These are phyloP conservation scores for Sinohyriopsis cumingii DNA, from an alignment of 2,888 invertebrate genomes.

Conservation along the genomic window DNA sequence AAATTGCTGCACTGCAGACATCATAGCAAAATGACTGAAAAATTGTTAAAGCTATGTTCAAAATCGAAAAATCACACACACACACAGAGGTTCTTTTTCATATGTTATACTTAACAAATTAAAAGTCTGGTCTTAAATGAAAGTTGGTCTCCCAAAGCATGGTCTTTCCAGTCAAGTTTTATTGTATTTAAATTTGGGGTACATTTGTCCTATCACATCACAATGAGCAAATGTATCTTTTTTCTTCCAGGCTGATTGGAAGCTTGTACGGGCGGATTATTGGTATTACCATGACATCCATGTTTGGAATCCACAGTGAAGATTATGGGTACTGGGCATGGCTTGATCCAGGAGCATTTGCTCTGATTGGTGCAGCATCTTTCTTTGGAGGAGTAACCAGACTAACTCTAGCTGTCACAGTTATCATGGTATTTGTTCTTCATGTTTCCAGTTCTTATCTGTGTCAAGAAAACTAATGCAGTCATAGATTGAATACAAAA, in stretches of 20 bases:
- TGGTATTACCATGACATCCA: slow-evolving; percentile 67
- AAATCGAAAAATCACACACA: no score
- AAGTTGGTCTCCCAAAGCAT: no score
- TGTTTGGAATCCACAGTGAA: slow-evolving; percentile 65
- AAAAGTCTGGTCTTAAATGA: no score
- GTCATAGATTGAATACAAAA: background rate
- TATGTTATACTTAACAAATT: no score
- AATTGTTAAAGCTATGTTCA: no score
- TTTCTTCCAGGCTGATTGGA: slow-evolving; percentile 67
- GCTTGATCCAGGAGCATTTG: slow-evolving; percentile 74
- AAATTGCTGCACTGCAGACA: no score
- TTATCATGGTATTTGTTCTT: slow-evolving; percentile 66
- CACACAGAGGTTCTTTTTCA: no score
- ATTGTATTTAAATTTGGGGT: background rate
- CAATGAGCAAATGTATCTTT: background rate
- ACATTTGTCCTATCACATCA: background rate
- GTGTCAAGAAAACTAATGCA: background rate
- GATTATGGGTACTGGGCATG: slow-evolving; percentile 69
- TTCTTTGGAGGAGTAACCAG: slow-evolving; percentile 73
- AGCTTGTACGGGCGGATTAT: slow-evolving; percentile 72
- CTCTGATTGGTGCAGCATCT: slow-evolving; percentile 73
- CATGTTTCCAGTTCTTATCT: background rate
- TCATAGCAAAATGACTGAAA: no score
- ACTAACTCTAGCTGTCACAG: slow-evolving; percentile 72
- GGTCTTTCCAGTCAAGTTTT: no score